Base-by-base conservation (phyloP, 2,888 invertebrate genomes). In the Chymomyza caudatula region DNA sequence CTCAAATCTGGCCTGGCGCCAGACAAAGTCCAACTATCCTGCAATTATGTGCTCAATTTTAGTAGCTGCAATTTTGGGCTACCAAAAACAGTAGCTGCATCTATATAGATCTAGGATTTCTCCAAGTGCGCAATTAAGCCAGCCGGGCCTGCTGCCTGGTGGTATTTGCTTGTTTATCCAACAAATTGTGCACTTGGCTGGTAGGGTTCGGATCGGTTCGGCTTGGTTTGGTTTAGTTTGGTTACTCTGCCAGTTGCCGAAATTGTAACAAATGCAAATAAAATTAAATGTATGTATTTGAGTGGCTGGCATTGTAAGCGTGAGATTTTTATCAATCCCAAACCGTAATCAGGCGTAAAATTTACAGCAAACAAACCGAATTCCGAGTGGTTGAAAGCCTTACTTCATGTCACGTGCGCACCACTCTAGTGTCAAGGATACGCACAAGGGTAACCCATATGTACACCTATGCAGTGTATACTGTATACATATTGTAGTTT, bases 281-380 rank as follows among this genome's bases (percentile, higher is more conserved):
- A 71, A 71, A 60, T 25, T 42, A 54, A 55, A 57, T 13, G 19
- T n/a, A n/a, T 13, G 19, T n/a, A n/a, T 20, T 13, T 11, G 55
- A 17, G 25, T 56, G 73, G 64, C 65, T 68, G 62, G 58, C 54
- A 13, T 29, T 54, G n/a, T 20, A 17, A 69, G 77, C 82, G 82
- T 83, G 82, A 87, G 82, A 83, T 86, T 81, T 76, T 76, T 76
- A 83, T 87, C 82, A 83, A 83, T 84, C 82, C 77, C 20, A 54
- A 42, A 13, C 52, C 72, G 77, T 71, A 87, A 84, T 80, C 82
- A 83, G 86, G 82, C 82, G 86, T 84, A 73, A 86, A 87, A 82
- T 82, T 80, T 72, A 83, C 63, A 59, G 67, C 74, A 80, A 80
- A 85, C 83, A 86, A 63, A 23, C 65, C 56, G 66, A 66, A 73